A percentile compares a stretch with the other conserved stretches of the same genome.
Conservation (phyloP, 2,797 vertebrate genomes). For the Carduelis carduelis region DNA sequence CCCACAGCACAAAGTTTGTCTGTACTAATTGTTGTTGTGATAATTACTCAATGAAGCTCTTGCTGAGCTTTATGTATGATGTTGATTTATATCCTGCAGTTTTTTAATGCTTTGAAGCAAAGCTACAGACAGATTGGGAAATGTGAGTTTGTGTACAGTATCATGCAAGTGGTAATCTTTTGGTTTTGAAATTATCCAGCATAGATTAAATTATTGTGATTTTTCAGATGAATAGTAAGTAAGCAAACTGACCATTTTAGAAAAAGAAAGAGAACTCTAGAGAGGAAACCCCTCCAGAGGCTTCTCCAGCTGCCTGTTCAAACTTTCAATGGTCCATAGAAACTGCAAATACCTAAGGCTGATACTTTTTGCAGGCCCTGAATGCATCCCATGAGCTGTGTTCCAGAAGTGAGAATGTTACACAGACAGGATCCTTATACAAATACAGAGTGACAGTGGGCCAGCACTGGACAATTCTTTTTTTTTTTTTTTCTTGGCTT, state of each 20-base stretch:
- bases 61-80: not conserved
- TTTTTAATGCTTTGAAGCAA: not conserved
- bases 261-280: not conserved
- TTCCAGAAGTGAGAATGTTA: not conserved
- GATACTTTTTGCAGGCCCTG: conserved; percentile 6
- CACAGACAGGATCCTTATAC: not conserved
- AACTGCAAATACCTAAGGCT: not conserved
- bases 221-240: not conserved
- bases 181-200: not conserved
- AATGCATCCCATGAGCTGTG: not conserved
- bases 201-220: not conserved
- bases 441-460: not conserved
- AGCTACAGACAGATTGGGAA: not conserved
- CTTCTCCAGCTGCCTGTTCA: not conserved
- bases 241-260: not conserved
- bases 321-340: not conserved
- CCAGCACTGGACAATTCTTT: not conserved
- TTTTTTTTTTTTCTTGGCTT: not conserved
- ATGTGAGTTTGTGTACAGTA: not conserved
- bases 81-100: not conserved
- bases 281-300: not conserved
- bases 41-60: not conserved
- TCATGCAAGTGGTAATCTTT: not conserved
- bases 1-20: not conserved
- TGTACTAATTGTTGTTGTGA: not conserved